Base-by-base conservation (phyloP, 2,113 vertebrate species). In the Camelus bactrianus region DNA sequence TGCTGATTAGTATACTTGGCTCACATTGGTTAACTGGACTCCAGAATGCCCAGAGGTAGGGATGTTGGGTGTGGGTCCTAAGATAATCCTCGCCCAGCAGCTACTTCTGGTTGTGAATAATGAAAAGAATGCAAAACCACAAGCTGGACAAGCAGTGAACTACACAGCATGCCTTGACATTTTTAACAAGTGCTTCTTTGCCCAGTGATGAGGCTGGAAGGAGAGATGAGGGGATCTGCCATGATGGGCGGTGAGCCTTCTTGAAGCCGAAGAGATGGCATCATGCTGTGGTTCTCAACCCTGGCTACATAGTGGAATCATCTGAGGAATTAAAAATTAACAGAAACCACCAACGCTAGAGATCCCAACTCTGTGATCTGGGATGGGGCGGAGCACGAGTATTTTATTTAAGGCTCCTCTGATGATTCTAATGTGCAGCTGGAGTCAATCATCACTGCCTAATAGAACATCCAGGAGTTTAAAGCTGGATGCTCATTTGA, bases 251-350 rank as follows among this genome's bases (percentile, higher is more conserved):
- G 8, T 6, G 24, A 65, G 26, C 9, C 48, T 60, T 19, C 56
- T 50, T 42, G 12, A 30, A 79, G 20, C 48, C 64, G 79, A 32
- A 72, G 32, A 65, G 22, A n/a, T 35, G 30, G 62, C 3, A 0
- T 11, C 8, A 65, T 8, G 9, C 58, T 50, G 8, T 48, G 22
- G 48, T 58, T 64, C 76, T 64, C 52, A n/a, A 10, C 8, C 65
- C 77, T 77, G 50, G 56, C 42, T 32, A 35, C 9, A 0, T 0
- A 79, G 15, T 20, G 46, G 65, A 58, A 76, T 73, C 42, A 91
- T 58, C 38, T 48, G 56, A 84, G 32, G 22, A 95, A 50, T 76
- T 89, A 9, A 70, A 94, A 91, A 84, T 52, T 75, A 79, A 77
- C 8, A 76, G 91, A 28, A 56, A 70, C 35, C 5, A 26, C 50